A percentile compares a stretch with the other conserved stretches of the same genome.
phyloP scores from a whole-genome alignment of 2,888 invertebrate species.

The Drepanosiphum platanoidis region DNA sequence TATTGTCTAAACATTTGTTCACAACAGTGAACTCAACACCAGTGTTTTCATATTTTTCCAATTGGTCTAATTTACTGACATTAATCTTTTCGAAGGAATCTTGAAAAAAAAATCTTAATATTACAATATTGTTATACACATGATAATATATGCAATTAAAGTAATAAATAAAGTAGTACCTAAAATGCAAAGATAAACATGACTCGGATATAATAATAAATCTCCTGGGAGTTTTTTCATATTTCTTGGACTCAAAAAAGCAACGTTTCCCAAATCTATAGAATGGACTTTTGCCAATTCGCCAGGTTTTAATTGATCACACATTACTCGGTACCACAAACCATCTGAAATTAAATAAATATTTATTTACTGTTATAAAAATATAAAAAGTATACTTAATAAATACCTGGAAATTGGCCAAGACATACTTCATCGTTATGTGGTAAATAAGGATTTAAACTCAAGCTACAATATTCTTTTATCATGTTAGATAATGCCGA shows the following conservation, averaged over 20 bases:
- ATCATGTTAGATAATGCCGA: conserved; percentile 32
- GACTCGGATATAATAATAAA: conserved; percentile 28
- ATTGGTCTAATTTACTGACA: not conserved
- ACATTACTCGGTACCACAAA: conserved; percentile 34
- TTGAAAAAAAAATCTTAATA: not conserved
- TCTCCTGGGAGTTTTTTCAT: conserved; percentile 26
- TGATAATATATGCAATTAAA: not conserved
- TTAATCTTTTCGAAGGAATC: not conserved
- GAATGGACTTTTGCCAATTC: conserved; percentile 25
- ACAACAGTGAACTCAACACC: conserved; percentile 33
- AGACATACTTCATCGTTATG: conserved; percentile 48
- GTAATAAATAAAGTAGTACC: conserved; percentile 25
- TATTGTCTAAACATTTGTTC: not conserved
- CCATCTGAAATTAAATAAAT: conserved; percentile 38
- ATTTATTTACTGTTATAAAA: not conserved
- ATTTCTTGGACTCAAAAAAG: conserved; percentile 14
- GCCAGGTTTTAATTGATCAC: conserved; percentile 20
- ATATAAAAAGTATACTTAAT: not conserved
- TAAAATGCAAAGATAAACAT: conserved; percentile 38
- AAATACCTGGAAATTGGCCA: conserved; percentile 51
- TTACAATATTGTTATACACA: not conserved
- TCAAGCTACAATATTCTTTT: conserved; percentile 31
- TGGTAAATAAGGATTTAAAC: conserved; percentile 43
- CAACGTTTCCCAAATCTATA: conserved; percentile 36
- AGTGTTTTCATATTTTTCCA: conserved; percentile 41